Conservation (phyloP, 2,888 invertebrate genomes). For the Disparrhopalites patrizii region DNA sequence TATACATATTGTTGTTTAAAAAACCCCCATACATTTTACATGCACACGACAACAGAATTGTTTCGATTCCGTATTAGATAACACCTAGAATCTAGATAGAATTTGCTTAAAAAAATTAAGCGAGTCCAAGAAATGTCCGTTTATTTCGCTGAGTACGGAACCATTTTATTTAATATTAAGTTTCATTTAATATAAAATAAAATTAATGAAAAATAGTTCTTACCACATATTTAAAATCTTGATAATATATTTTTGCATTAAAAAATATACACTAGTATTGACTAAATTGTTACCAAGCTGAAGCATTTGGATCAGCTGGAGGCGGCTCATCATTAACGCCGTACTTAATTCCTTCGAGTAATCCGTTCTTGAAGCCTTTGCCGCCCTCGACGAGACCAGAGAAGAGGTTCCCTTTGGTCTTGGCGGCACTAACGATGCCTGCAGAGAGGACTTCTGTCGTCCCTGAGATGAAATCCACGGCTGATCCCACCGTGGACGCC, state of each 20-base stretch:
- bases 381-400: constrained; percentile 47
- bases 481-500: constrained; percentile 46
- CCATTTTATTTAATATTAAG: too few species aligned
- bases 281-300: constrained; percentile 32
- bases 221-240: not conserved
- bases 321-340: not conserved
- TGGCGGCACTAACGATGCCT: constrained; percentile 48
- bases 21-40: too few species aligned
- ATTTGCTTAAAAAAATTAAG: too few species aligned
- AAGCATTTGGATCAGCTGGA: too few species aligned
- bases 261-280: constrained; percentile 24
- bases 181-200: too few species aligned
- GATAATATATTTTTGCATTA: not conserved
- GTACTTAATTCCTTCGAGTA: constrained; percentile 45
- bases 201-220: not conserved
- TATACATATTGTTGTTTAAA: too few species aligned
- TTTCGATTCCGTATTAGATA: too few species aligned
- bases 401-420: constrained; percentile 47
- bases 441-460: constrained; percentile 47
- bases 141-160: too few species aligned
- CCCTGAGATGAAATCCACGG: constrained; percentile 47
- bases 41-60: too few species aligned
- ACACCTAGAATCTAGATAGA: too few species aligned
- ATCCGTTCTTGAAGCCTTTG: constrained; percentile 47
- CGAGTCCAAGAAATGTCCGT: too few species aligned